Conservation (phyloP, 1,140 invertebrate genomes). For the Apis mellifera region Amel_HAv3.1 CM009944.2:8744001-8744500, state of each 20-base stretch:
- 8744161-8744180: neutral
- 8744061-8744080: no score
- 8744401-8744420: neutral
- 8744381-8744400: constrained; percentile 32
- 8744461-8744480: neutral
- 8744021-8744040: neutral
- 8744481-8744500: neutral
- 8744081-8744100: no score
- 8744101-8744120: no score
- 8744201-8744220: constrained; percentile 34
- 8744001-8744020: neutral
- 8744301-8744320: constrained; percentile 56
- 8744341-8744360: constrained; percentile 53
- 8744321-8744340: constrained; percentile 56
- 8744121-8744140: no score
- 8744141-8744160: neutral
- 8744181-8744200: neutral
- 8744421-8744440: constrained; percentile 1
- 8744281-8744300: constrained; percentile 49
- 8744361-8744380: neutral
- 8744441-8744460: neutral
- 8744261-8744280: constrained; percentile 57
- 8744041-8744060: no score
- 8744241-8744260: constrained; percentile 51
- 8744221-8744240: constrained; percentile 39